Percentiles rank a stretch among this genome's conserved stretches.
These are phyloP conservation scores for Montipora capitata DNA, from an alignment of 92 coral and sea anemone genomes.

Conservation along the genomic window DNA sequence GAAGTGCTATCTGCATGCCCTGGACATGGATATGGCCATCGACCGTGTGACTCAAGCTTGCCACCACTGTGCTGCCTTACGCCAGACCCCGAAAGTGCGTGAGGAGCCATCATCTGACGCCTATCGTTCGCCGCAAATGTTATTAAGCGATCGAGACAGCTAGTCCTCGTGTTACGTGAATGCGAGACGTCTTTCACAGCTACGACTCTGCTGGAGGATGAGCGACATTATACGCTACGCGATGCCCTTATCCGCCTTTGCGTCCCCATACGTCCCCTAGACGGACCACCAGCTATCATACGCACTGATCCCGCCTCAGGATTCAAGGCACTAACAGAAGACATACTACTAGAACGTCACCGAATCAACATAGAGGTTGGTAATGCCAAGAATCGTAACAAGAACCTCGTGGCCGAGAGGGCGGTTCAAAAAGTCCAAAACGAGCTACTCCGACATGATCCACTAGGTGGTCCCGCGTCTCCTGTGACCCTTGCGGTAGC, in stretches of 20 bases:
- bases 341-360: not conserved
- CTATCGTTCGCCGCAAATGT: no score
- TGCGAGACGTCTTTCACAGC: not conserved
- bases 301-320: not conserved
- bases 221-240: slow-evolving; percentile 40
- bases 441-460: no score
- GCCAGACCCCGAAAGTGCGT: no score
- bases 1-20: no score
- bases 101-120: no score
- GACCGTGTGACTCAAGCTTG: not conserved
- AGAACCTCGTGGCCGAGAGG: not conserved
- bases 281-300: slow-evolving; percentile 7
- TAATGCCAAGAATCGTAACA: not conserved
- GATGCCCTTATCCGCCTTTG: slow-evolving; percentile 43
- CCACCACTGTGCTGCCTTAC: no score
- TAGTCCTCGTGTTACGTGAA: no score
- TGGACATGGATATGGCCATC: not conserved
- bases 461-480: not conserved
- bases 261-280: slow-evolving; percentile 33
- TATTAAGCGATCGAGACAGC: no score
- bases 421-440: no score
- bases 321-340: not conserved
- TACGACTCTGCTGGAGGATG: slow-evolving; percentile 29
- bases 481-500: not conserved
- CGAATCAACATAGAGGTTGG: not conserved